Evolutionary conservation across 2,888 invertebrate species (phyloP).

Genomic region (Euzetes globulus): DNA sequence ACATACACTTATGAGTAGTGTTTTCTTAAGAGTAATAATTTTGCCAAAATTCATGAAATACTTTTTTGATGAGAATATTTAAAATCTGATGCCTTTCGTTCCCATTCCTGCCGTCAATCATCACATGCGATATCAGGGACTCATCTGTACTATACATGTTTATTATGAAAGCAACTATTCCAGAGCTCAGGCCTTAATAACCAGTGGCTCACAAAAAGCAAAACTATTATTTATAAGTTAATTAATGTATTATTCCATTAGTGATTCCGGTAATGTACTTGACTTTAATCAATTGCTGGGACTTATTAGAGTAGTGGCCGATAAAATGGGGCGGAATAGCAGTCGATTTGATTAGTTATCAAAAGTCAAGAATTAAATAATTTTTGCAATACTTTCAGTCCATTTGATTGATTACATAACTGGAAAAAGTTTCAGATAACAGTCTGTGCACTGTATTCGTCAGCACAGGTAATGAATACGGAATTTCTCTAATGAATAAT

Average conservation of each 20-base stretch:
- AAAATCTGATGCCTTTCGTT: too few species aligned
- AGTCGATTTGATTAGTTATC: conserved; percentile 16
- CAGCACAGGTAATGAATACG: neutral
- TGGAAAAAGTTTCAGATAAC: neutral
- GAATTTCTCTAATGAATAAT: neutral
- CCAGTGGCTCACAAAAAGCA: neutral
- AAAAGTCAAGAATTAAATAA: conserved; percentile 9
- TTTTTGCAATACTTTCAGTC: neutral
- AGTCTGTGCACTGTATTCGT: neutral
- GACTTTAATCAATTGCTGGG: conserved; percentile 1
- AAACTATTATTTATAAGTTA: conserved; percentile 24
- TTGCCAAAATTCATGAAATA: too few species aligned
- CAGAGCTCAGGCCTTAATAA: neutral
- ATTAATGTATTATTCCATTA: conserved; percentile 7
- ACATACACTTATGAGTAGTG: too few species aligned
- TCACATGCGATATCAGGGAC: too few species aligned
- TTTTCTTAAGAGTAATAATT: too few species aligned
- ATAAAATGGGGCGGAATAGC: conserved; percentile 11
- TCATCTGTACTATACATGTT: neutral
- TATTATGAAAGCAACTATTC: neutral
- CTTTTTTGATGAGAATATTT: too few species aligned
- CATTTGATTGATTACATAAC: neutral
- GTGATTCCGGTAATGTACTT: neutral
- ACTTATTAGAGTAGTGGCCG: neutral
- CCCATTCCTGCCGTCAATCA: too few species aligned